phyloP scores from a whole-genome alignment of 2,797 vertebrate species.

The Buceros bicornis region DNA sequence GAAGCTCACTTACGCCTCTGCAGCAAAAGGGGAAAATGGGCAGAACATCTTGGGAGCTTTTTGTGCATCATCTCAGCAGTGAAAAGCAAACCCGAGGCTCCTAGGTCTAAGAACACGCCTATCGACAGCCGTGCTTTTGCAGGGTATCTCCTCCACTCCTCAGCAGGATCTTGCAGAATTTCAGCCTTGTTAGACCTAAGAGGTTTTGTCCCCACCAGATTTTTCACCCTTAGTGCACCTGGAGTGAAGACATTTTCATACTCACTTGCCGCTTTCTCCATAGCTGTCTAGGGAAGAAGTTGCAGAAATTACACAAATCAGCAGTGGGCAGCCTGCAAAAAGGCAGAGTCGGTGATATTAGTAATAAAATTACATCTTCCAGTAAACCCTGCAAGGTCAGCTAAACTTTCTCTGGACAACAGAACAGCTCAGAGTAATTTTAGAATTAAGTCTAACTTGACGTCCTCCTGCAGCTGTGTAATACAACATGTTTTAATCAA shows the following conservation, averaged over 20 bases:
- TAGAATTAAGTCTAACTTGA: not conserved
- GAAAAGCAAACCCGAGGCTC: not conserved
- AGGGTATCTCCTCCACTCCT: not conserved
- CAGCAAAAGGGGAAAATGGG: not conserved
- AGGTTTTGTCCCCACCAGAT: not conserved
- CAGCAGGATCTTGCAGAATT: not conserved
- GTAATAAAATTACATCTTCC: not conserved
- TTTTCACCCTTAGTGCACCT: not conserved
- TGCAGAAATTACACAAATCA: conserved; percentile 90
- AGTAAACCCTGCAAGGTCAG: not conserved
- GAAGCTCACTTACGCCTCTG: not conserved
- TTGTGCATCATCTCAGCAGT: not conserved
- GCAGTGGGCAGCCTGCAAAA: conserved; percentile 87
- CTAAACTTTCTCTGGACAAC: not conserved
- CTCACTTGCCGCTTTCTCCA: conserved; percentile 89
- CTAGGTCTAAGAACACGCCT: not conserved
- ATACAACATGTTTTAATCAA: not conserved
- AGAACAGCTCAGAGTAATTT: not conserved
- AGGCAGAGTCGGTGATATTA: not conserved
- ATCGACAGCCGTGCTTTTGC: accelerated
- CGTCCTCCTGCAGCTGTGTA: not conserved
- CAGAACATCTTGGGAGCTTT: not conserved
- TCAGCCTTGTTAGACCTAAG: accelerated
- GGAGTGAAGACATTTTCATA: not conserved
- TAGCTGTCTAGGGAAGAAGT: conserved; percentile 88